Base-by-base conservation (phyloP, 2,888 invertebrate species). In the Aleiodes leptofemur region DNA sequence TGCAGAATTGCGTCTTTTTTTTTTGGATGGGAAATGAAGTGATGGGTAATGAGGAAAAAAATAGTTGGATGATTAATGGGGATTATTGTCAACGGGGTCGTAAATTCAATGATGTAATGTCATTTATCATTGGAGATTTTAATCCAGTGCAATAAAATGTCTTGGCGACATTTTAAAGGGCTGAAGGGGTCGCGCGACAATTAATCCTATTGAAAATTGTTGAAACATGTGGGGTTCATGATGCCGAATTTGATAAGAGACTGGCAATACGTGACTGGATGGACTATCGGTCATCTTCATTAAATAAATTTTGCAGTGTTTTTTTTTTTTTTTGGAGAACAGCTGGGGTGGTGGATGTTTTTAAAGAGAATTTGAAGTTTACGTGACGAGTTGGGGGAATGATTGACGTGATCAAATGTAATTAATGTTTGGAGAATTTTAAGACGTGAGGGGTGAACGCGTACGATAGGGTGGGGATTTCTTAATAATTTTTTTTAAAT, bases 51-150 rank as follows among this genome's bases (percentile, higher is more conserved):
- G 59, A 59, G 23, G 13, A 34, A 59, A 34, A 13, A 16, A n/a
- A 16, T 34, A 13, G 8, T 11, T 59, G 3, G 8, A 9, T 59
- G 59, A 43, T 9, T 59, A 31, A 59, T n/a, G 34, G 23, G 14
- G 6, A 59, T 72, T 51, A 50, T n/a, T 16, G 43, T 53, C 55
- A 43, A 11, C 55, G 55, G 23, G 31, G 38, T 77, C 76, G 64
- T 77, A 77, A 74, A 79, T 76, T 61, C 70, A 61, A 74, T 76
- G 74, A 79, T 76, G 77, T 51, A 77, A 72, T 34, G 69, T 72
- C 59, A 76, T 77, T 75, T 57, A 77, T 69, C 70, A 74, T 74
- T 31, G 48, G 51, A 57, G 64, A 76, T 73, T 72, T 61, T 66
- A 77, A 56, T 78, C 72, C 57, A 16, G 59, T 3, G 57, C 72